These are phyloP conservation scores for Artibeus jamaicensis DNA, from an alignment of 2,797 vertebrate species.

Conservation along the genomic window DNA sequence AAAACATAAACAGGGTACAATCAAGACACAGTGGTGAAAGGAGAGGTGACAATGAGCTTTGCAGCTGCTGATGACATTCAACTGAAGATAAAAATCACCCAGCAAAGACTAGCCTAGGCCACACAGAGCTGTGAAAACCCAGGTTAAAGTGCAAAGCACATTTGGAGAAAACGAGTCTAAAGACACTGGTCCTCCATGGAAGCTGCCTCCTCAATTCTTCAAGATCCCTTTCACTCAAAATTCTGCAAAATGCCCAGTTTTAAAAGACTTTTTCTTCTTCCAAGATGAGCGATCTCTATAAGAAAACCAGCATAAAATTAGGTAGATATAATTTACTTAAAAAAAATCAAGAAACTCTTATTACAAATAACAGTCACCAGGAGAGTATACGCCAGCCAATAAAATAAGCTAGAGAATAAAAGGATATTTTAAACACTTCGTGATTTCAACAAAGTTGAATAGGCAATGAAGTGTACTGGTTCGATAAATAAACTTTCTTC, in stretches of 20 bases:
- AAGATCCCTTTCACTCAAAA: neutral
- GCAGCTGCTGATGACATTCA: neutral
- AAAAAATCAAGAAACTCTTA: neutral
- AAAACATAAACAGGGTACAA: neutral
- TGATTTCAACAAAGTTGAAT: neutral
- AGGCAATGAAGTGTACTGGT: neutral
- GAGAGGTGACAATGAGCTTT: neutral
- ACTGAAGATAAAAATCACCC: neutral
- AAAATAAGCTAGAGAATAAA: neutral
- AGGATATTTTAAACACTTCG: neutral
- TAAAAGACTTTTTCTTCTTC: neutral
- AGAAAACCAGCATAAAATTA: neutral
- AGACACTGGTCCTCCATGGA: fast-evolving
- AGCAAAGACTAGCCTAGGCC: neutral
- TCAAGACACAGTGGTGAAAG: neutral
- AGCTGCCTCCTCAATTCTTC: neutral
- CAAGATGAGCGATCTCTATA: neutral
- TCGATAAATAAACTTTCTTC: neutral
- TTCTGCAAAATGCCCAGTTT: neutral
- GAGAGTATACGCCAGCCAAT: neutral
- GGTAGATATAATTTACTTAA: neutral
- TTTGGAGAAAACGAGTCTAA: neutral
- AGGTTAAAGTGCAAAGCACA: neutral
- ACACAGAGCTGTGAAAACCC: fast-evolving
- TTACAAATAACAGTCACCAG: neutral